Evolutionary conservation across 2,888 invertebrate genomes (phyloP), one percentile per base, ranked within the genome.

Genomic region (Listrodromus nycthemerus): DNA sequence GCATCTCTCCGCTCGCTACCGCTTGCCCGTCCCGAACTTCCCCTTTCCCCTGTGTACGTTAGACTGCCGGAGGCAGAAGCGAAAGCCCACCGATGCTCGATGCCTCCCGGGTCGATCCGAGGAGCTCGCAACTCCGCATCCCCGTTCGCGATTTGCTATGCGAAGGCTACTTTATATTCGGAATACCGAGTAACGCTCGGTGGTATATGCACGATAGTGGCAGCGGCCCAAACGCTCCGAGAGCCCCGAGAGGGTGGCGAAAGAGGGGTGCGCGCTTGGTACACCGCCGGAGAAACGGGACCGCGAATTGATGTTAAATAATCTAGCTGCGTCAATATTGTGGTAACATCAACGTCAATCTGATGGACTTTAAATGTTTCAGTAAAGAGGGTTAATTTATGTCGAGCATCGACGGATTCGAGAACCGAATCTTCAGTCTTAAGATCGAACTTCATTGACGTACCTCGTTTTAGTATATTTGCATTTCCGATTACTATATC

Each of bases 131-230:
- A 50, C 77, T 78, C 58, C 69, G 77, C 69, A 69, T 78, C 69
- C 61, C 45, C 45, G 65, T 52, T 45, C 19, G 30, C 70, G 69
- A 37, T 84, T 79, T 71, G 50, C 74, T 77, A 75, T 81, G 75
- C 83, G 66, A 37, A 83, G 84, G 84, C 89, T 89, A 89, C 88
- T 89, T 90, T 90, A 89, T 89, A 90, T 89, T 89, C 90, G 87
- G 87, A 87, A 88, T 89, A 87, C 88, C 87, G 86, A 89, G 87
- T 88, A 85, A 85, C 84, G 78, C 74, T 45, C 71, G 24, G 33
- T 61, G 67, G 67, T 77, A 74, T 80, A 66, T 74, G 55, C 73
- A 52, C 73, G 74, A 84, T 80, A 85, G 85, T 87, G 82, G 80
- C 80, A 61, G 65, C 63, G 37, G 61, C 70, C 30, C 65, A 52